Evolutionary conservation across 2,888 invertebrate genomes (phyloP).

Genomic region (Dryomyza anilis): DNA sequence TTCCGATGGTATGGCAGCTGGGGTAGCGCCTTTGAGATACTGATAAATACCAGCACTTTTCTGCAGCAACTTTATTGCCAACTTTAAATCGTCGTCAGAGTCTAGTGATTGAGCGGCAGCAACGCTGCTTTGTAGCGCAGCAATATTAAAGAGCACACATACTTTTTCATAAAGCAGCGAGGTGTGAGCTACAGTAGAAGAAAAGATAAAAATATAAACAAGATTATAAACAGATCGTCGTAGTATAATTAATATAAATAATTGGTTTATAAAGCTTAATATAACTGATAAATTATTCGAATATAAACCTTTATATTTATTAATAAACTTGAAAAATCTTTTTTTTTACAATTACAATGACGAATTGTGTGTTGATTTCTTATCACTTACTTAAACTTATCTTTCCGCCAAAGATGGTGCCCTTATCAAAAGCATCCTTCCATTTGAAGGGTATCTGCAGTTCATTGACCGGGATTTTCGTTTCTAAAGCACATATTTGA

Average conservation of each 20-base stretch:
- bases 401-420: slow-evolving; percentile 89
- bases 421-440: slow-evolving; percentile 99
- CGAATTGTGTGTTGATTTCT: not conserved
- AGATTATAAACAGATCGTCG: too few species aligned
- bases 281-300: too few species aligned
- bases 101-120: slow-evolving; percentile 85
- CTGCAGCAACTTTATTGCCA: slow-evolving; percentile 91
- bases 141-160: slow-evolving; percentile 95
- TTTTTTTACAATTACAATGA: too few species aligned
- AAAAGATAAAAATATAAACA: too few species aligned
- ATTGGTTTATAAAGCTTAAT: too few species aligned
- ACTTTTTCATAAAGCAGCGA: slow-evolving; percentile 91
- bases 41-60: slow-evolving; percentile 89
- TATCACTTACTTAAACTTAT: slow-evolving; percentile 83
- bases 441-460: slow-evolving; percentile 97
- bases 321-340: too few species aligned
- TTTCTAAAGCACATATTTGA: slow-evolving; percentile 89
- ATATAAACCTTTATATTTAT: too few species aligned
- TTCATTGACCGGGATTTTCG: slow-evolving; percentile 92
- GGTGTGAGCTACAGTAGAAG: slow-evolving; percentile 72
- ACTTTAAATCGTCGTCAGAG: slow-evolving; percentile 90
- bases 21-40: slow-evolving; percentile 80
- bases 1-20: slow-evolving; percentile 87
- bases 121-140: slow-evolving; percentile 87
- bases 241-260: too few species aligned